Evolutionary conservation across 35 echinoderm and acorn worm species (phyloP).

Genomic region (Amphiura filiformis): DNA sequence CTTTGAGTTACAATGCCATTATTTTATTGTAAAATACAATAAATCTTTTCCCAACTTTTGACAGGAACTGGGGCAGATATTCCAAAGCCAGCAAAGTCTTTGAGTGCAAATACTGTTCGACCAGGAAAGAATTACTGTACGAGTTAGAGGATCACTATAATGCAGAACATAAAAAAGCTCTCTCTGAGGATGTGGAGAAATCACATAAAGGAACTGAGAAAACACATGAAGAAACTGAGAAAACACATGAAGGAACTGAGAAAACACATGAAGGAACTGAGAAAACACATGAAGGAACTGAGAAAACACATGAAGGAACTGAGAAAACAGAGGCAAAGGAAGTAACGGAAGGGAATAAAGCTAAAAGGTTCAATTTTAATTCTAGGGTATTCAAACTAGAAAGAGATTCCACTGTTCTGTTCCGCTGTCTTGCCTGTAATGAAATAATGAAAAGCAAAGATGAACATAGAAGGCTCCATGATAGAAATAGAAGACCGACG

Average conservation of each 20-base stretch:
- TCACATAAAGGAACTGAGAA: background rate
- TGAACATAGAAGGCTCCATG: background rate
- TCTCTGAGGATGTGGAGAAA: background rate
- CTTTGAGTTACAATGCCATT: no score
- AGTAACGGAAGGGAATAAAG: background rate
- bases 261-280: background rate
- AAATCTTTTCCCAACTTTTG: background rate
- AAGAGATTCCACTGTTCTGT: background rate
- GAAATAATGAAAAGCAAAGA: background rate
- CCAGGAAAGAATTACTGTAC: background rate
- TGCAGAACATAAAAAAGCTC: no score
- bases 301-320: background rate
- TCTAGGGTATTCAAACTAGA: background rate
- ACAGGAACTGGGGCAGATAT: slow-evolving; percentile 9
- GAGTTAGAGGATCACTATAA: background rate
- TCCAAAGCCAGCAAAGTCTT: background rate
- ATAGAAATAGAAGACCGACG: background rate
- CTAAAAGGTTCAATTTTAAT: background rate
- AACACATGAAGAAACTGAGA: background rate
- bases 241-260: background rate
- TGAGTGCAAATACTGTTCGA: background rate
- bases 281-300: background rate
- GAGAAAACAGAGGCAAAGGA: background rate
- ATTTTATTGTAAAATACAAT: no score
- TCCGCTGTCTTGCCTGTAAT: background rate